Conservation (phyloP, 2,113 vertebrate species). For the Protomyctophum bolini region DNA sequence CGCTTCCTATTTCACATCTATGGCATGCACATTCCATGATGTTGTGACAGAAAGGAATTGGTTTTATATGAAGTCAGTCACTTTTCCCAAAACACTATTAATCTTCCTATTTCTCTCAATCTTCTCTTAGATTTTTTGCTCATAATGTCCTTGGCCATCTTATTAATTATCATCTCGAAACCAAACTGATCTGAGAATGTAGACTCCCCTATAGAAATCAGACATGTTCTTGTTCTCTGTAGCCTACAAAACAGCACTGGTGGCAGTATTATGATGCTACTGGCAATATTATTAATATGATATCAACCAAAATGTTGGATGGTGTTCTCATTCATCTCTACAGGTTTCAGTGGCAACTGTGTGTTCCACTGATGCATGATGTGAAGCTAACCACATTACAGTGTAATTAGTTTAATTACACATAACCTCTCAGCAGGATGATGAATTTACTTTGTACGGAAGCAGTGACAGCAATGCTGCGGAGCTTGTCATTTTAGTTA, state of each 20-base stretch:
- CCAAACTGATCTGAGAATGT: not conserved
- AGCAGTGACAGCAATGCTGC: conserved; percentile 45
- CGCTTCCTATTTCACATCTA: not conserved
- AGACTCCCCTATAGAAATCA: too few species aligned
- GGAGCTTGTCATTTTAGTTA: conserved; percentile 54
- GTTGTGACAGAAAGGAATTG: too few species aligned
- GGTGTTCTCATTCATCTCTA: too few species aligned
- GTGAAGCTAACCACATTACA: conserved; percentile 33
- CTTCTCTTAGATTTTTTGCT: not conserved
- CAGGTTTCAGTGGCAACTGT: conserved; percentile 1
- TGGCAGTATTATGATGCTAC: too few species aligned
- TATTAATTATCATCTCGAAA: not conserved
- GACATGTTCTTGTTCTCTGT: not conserved
- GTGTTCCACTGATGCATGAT: conserved; percentile 26
- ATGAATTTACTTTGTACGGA: conserved; percentile 50
- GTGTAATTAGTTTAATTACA: conserved; percentile 37
- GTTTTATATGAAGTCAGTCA: not conserved
- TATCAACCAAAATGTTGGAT: too few species aligned
- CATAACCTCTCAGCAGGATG: conserved; percentile 53
- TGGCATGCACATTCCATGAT: not conserved
- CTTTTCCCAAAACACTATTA: not conserved
- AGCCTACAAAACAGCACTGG: not conserved
- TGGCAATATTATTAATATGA: too few species aligned
- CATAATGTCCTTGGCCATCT: not conserved
- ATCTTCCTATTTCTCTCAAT: not conserved